Evolutionary conservation across 1,140 invertebrate species (phyloP).

Genomic region (Drosophila funebris): DNA sequence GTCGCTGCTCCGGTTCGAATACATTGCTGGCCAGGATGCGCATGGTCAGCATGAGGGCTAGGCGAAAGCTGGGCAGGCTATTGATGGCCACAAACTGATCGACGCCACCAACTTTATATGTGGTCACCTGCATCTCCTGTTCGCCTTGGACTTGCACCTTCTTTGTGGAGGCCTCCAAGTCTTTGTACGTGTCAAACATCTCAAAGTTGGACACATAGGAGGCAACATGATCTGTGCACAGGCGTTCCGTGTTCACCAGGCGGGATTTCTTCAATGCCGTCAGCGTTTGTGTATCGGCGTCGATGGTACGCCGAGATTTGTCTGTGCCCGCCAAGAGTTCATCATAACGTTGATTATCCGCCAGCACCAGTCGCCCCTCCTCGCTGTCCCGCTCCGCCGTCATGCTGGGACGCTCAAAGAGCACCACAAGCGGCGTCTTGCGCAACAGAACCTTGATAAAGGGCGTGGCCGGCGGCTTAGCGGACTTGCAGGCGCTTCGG

Average conservation of each 20-base stretch:
- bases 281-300: constrained; percentile 88
- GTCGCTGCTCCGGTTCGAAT: constrained; percentile 87
- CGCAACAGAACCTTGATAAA: constrained; percentile 86
- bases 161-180: constrained; percentile 77
- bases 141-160: constrained; percentile 84
- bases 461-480: constrained; percentile 34
- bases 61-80: constrained; percentile 84
- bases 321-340: constrained; percentile 87
- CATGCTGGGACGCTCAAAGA: constrained; percentile 87
- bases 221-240: constrained; percentile 85
- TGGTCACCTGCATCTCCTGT: constrained; percentile 73
- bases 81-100: constrained; percentile 78
- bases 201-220: constrained; percentile 89
- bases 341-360: constrained; percentile 87
- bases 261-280: constrained; percentile 86
- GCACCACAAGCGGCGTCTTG: constrained; percentile 87
- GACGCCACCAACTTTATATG: constrained; percentile 72
- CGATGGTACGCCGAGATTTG: constrained; percentile 86
- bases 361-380: constrained; percentile 85
- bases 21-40: constrained; percentile 88
- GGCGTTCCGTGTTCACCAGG: constrained; percentile 85
- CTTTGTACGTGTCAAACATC: constrained; percentile 88
- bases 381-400: constrained; percentile 86
- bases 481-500: constrained; percentile 22
- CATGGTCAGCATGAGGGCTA: constrained; percentile 87